phyloP scores from a whole-genome alignment of 2,113 vertebrate species.

The Hemiscyllium ocellatum region DNA sequence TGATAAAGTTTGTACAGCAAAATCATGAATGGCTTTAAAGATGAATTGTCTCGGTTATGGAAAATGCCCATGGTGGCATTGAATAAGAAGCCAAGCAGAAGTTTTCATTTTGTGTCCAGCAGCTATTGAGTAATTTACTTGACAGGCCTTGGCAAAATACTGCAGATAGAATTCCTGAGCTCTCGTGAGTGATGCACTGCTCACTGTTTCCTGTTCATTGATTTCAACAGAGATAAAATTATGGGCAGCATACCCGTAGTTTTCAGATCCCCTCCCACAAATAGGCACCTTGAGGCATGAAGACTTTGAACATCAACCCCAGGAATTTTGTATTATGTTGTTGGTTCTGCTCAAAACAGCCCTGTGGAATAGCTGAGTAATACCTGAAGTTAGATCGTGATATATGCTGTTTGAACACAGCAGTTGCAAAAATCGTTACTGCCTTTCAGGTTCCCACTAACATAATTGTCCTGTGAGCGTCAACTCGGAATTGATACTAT shows the following conservation, averaged over 20 bases:
- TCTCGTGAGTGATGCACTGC: neutral
- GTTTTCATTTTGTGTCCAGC: neutral
- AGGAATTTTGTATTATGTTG: neutral
- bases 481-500: neutral
- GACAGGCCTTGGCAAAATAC: neutral
- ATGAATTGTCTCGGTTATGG: too few relatives aligned
- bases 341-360: neutral
- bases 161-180: neutral
- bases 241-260: neutral
- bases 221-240: neutral
- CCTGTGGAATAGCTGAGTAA: neutral
- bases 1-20: conserved; percentile 29
- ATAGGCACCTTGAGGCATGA: neutral
- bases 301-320: neutral
- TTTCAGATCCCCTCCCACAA: neutral
- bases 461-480: neutral
- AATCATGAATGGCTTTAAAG: neutral
- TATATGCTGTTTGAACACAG: neutral
- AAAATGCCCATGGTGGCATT: neutral
- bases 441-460: neutral
- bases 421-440: neutral
- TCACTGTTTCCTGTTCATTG: neutral
- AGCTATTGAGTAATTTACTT: neutral
- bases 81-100: neutral
- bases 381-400: neutral